These are phyloP conservation scores for Ypsolopha sequella DNA, from an alignment of 2,888 invertebrate genomes.

Conservation along the genomic window DNA sequence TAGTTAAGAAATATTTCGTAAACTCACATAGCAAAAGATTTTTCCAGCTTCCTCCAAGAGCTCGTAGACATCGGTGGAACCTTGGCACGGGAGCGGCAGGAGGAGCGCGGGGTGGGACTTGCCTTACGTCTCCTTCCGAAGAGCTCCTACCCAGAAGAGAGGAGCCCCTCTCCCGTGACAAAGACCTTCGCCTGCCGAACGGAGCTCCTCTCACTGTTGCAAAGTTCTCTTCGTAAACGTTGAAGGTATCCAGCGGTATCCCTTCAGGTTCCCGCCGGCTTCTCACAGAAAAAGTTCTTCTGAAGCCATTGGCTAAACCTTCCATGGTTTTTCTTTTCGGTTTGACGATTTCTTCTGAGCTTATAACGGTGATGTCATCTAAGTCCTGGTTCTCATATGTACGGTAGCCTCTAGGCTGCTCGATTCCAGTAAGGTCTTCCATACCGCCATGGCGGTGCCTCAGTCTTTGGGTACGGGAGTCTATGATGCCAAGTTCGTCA, in stretches of 20 bases:
- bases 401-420: conserved; percentile 33
- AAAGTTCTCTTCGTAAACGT: conserved; percentile 10
- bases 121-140: conserved; percentile 78
- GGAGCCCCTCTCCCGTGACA: conserved; percentile 62
- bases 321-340: conserved; percentile 54
- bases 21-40: conserved; percentile 84
- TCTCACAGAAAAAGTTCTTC: conserved; percentile 57
- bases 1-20: conserved; percentile 12
- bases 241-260: conserved; percentile 56
- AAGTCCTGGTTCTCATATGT: conserved; percentile 39
- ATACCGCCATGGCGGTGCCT: conserved; percentile 52
- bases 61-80: conserved; percentile 78
- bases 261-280: conserved; percentile 46
- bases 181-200: conserved; percentile 54
- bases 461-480: conserved; percentile 39
- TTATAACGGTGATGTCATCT: conserved; percentile 59
- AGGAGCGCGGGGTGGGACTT: conserved; percentile 43
- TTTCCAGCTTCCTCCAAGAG: conserved; percentile 84
- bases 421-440: conserved; percentile 52
- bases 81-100: conserved; percentile 56
- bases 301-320: conserved; percentile 52
- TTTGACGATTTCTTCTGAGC: conserved; percentile 55
- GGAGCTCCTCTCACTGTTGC: conserved; percentile 59
- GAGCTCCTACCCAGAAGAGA: conserved; percentile 74
- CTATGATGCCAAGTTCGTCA: conserved; percentile 53